Base-by-base conservation (phyloP, 92 coral and sea anemone species). In the Palythoa grandiflora region DNA sequence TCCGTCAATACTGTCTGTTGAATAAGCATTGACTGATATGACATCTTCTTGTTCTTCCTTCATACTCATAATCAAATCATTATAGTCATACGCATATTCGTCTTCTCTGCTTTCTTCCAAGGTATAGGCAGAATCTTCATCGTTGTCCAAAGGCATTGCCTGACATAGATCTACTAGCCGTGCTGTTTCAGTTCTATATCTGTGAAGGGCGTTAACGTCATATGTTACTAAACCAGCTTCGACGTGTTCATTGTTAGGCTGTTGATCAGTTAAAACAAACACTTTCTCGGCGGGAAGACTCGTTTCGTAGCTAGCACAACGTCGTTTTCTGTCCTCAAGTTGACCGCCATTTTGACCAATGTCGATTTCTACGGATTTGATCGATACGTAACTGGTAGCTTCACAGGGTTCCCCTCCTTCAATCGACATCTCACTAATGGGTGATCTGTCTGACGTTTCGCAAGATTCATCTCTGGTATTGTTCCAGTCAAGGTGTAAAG, bases 71-170 rank as follows among this genome's bases (percentile, higher is more conserved):
- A 80, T 71, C 8, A 93, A 78, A 54, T 95, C 98, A 9, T 93
- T 89, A 88, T 95, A 95, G 71, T 95, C 98, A 68, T 93, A 95
- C n/a, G 84, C 94, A 40, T 91, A 88, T 51, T 95, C 98, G 21
- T 95, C 98, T 36, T 93, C 93, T 48, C 94, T 93, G 6, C 92
- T 84, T 52, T 95, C 96, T 54, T 90, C 96, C 57, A 93, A 15
- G n/a, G 88, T 85, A 38, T 84, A 91, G 12, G 93, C 90, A 9
- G 85, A 40, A 1, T 89, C 91, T 10, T 76, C 88, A 9, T 75
- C 16, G 60, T 59, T 75, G 28, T 86, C 87, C 6, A 70, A 84
- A 38, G 97, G 95, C 2, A 77, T 84, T 1, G 98, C 93, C 83
- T 89, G 93, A 15, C 98, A 95, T 71, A 93, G 90, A 75, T 95